Evolutionary conservation across 64 coral and sea anemone species (phyloP), one percentile per base, ranked within the genome.

Genomic region (Catalaphyllia jardinei): DNA sequence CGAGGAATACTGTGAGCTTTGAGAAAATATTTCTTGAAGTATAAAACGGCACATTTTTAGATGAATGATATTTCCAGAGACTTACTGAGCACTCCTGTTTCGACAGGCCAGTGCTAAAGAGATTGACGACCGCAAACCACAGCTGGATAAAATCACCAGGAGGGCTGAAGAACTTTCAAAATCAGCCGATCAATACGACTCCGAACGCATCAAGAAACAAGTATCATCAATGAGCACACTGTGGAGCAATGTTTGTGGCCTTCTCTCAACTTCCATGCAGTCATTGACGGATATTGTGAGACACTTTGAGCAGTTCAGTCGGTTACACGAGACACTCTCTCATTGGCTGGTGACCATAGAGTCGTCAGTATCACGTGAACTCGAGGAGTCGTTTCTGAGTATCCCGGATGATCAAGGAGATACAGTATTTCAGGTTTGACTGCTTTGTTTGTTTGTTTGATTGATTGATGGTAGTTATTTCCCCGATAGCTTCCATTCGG

Each of bases 361-460:
- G 62, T 87, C 91, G 24, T 95, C 94, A 19, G 94, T 99, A 12
- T 84, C 83, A 80, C 97, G 88, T 86, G 97, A 99, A 31, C 87
- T 93, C 1, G 88, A 99, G 57, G 91, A 93, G 38, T 99, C 94
- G 11, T 99, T 95, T 61, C 52, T 95, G 2, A 93, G 94, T 88
- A 94, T 94, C 71, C 88, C 97, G 27, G 94, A 99, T 52, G 97
- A 99, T 46, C 93, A 99, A 62, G 91, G 87, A 88, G 90, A 93
- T 60, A 99, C 94, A 14, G 95, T 97, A 4, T 97, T 97, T 16
- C 95, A 97, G 92, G 95, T 87, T 67, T 67, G 87, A 39, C 51
- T 59, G 39, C 12, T 12, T 51, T 15, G 49, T 24, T 20, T 29
- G 50, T 25, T 4, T 46, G 42, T 46, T 46, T 46, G 38, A 3